Conservation (phyloP, 2,113 vertebrate species). For the Bubo bubo region DNA sequence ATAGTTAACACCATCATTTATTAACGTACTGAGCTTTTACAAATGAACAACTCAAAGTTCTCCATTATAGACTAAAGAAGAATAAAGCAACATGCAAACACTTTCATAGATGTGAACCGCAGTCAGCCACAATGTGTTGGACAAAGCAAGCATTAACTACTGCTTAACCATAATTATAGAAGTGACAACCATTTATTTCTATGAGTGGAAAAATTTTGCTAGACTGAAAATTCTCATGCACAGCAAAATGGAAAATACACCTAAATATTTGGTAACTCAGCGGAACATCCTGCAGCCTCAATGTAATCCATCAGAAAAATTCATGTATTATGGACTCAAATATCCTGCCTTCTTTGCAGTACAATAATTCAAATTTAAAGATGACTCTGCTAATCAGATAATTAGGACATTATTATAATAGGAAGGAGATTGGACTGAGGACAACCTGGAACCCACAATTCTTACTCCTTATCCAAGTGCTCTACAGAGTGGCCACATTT, state of each 20-base stretch:
- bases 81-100: background rate
- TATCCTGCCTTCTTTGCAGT: background rate
- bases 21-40: background rate
- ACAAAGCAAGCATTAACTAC: background rate
- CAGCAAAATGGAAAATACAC: background rate
- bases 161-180: background rate
- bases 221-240: background rate
- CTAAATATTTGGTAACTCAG: background rate
- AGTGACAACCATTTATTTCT: background rate
- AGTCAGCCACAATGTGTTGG: background rate
- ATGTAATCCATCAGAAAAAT: background rate
- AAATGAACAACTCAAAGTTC: background rate
- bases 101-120: background rate
- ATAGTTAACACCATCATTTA: slow-evolving; percentile 17
- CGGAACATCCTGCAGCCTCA: background rate
- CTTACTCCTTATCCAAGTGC: background rate
- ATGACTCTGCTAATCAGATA: background rate
- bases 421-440: background rate
- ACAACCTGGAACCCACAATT: background rate
- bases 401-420: background rate
- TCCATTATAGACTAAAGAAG: background rate
- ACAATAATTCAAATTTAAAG: background rate
- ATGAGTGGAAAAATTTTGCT: background rate
- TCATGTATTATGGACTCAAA: background rate
- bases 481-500: background rate